Evolutionary conservation across 2,797 vertebrate species (phyloP).

Genomic region (Enteromius mattozi): DNA sequence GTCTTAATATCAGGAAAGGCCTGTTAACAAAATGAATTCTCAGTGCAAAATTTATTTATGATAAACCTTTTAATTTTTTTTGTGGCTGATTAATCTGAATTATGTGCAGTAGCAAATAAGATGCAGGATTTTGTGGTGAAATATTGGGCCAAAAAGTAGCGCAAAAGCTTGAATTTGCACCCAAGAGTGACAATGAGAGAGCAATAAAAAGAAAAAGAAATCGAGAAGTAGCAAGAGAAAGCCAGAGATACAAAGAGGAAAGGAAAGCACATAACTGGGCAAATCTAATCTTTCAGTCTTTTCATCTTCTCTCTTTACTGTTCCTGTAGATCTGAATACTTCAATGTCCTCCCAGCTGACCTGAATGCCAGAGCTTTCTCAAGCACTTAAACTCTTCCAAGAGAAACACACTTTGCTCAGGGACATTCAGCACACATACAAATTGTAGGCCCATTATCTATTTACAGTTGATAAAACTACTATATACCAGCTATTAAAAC

Average conservation of each 20-base stretch:
- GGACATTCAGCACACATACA: background rate
- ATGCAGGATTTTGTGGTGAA: background rate
- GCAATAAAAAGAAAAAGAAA: slow-evolving; percentile 28
- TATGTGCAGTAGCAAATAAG: background rate
- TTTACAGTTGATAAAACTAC: background rate
- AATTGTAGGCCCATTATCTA: background rate
- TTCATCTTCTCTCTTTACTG: slow-evolving; percentile 49
- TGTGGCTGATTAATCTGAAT: background rate
- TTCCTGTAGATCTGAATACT: slow-evolving; percentile 48
- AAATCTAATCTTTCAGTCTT: slow-evolving; percentile 55
- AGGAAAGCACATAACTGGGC: slow-evolving; percentile 30
- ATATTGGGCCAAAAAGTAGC: background rate
- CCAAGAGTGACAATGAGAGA: background rate
- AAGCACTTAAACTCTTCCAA: slow-evolving; percentile 23
- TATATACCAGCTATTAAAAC: background rate
- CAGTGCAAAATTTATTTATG: background rate
- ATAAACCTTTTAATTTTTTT: background rate
- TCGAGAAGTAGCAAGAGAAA: slow-evolving; percentile 37
- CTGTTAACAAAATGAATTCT: background rate
- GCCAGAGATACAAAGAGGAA: slow-evolving; percentile 24
- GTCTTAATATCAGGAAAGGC: background rate
- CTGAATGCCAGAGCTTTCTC: slow-evolving; percentile 34
- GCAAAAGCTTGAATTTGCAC: slow-evolving; percentile 17
- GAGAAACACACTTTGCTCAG: slow-evolving; percentile 5
- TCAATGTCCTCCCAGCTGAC: slow-evolving; percentile 24